Evolutionary conservation across 2,113 vertebrate genomes (phyloP).

Genomic region (Labeo catla): DNA sequence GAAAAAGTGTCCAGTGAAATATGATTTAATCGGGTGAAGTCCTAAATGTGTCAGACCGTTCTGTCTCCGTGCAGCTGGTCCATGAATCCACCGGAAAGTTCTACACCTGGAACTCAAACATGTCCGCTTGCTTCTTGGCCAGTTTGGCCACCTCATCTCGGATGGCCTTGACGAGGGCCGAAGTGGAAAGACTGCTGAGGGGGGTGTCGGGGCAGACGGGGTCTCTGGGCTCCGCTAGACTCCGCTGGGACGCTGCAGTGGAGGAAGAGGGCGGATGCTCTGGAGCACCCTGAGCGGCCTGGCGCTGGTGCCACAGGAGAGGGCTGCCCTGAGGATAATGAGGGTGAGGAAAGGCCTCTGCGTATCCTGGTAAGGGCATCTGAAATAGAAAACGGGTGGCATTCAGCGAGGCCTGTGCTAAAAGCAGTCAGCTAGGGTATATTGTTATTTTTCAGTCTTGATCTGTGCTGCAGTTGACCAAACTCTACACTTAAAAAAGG

Average conservation of each 20-base stretch:
- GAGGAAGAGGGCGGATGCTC: constrained; percentile 80
- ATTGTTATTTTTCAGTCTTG: constrained; percentile 45
- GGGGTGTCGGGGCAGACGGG: constrained; percentile 76
- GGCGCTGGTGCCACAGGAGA: constrained; percentile 88
- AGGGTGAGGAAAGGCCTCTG: constrained; percentile 91
- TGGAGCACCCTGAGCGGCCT: constrained; percentile 78
- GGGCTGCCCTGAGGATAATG: constrained; percentile 89
- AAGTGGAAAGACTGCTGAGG: constrained; percentile 93
- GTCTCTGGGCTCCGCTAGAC: constrained; percentile 82
- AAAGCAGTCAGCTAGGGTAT: background rate
- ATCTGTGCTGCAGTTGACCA: constrained; percentile 47
- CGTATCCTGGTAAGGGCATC: constrained; percentile 94
- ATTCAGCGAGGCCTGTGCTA: background rate
- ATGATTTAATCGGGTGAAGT: constrained; percentile 38
- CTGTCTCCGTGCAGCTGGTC: constrained; percentile 39
- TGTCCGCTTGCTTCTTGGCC: constrained; percentile 95
- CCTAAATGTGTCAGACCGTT: background rate
- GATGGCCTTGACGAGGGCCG: constrained; percentile 94
- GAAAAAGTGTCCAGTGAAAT: constrained; percentile 57
- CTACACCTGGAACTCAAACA: constrained; percentile 95
- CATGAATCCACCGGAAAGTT: constrained; percentile 46
- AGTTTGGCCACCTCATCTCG: constrained; percentile 96
- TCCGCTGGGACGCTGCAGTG: constrained; percentile 83
- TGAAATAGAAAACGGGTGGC: constrained; percentile 63
- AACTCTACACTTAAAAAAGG: constrained; percentile 28